A percentile compares a stretch with the other conserved stretches of the same genome.
These are phyloP conservation scores for Cylindroiulus punctatus DNA, from an alignment of 2,888 invertebrate genomes.

Conservation along the genomic window DNA sequence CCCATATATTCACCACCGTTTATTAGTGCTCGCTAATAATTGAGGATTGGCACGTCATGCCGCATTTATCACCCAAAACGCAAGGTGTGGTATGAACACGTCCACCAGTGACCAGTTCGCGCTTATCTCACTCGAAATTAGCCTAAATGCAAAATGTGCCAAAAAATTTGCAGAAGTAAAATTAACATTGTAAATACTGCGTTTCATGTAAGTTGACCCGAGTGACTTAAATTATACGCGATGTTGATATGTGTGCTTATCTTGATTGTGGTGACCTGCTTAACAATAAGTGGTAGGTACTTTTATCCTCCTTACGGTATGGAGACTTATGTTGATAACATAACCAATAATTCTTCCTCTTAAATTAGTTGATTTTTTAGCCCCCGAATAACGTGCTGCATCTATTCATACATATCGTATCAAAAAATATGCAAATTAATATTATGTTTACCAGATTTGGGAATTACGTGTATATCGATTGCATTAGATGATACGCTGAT, in stretches of 20 bases:
- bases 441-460: too few relatives aligned
- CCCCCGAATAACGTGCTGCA: too few relatives aligned
- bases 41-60: conserved; percentile 25
- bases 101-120: not conserved
- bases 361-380: too few relatives aligned
- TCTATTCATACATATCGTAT: too few relatives aligned
- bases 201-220: not conserved
- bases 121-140: conserved; percentile 22
- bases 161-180: not conserved
- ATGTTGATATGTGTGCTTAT: not conserved
- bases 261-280: not conserved
- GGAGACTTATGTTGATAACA: not conserved
- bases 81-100: conserved; percentile 17
- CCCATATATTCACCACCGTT: conserved; percentile 40
- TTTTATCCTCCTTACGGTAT: not conserved
- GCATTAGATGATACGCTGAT: too few relatives aligned
- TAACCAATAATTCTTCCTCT: too few relatives aligned
- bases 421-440: too few relatives aligned
- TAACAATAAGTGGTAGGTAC: not conserved
- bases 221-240: not conserved
- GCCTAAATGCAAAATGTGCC: conserved; percentile 43
- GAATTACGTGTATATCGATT: too few relatives aligned
- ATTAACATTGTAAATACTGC: not conserved
- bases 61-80: not conserved
- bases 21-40: not conserved